Evolutionary conservation across 2,797 vertebrate genomes (phyloP).

Genomic region (Tenualosa ilisha): DNA sequence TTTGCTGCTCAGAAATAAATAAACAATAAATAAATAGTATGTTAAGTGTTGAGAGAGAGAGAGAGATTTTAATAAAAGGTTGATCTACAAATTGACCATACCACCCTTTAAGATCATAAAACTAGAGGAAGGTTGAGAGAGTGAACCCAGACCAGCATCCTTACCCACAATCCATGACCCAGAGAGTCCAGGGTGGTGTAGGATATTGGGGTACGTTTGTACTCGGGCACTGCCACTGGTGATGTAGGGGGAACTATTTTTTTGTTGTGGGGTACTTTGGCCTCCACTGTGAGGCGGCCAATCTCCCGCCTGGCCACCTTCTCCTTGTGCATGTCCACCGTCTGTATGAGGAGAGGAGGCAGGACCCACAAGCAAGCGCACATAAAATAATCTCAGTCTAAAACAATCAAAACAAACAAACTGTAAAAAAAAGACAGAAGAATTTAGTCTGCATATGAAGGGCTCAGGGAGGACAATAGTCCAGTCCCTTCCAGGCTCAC

Average conservation of each 20-base stretch:
- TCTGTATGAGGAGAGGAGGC: constrained; percentile 62
- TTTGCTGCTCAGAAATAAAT: too few relatives aligned
- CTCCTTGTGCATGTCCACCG: constrained; percentile 81
- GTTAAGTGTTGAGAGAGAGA: neutral
- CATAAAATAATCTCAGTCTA: neutral
- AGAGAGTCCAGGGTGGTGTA: constrained; percentile 77
- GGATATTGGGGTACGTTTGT: constrained; percentile 78
- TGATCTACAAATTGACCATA: too few relatives aligned
- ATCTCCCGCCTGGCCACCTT: constrained; percentile 84
- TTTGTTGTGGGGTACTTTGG: constrained; percentile 57
- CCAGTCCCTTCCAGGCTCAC: too few relatives aligned
- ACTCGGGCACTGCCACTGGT: constrained; percentile 61
- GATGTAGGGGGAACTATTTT: constrained; percentile 65
- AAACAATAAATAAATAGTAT: too few relatives aligned
- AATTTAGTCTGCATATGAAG: too few relatives aligned
- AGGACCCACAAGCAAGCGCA: neutral
- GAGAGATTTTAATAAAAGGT: too few relatives aligned
- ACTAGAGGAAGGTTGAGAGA: neutral
- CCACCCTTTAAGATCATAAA: neutral
- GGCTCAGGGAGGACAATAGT: too few relatives aligned
- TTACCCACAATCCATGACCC: constrained; percentile 83
- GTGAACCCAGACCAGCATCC: neutral
- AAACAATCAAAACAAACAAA: too few relatives aligned
- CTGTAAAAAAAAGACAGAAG: too few relatives aligned
- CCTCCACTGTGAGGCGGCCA: constrained; percentile 66